Evolutionary conservation across 2,113 vertebrate species (phyloP).

Genomic region (Anser cygnoides): DNA sequence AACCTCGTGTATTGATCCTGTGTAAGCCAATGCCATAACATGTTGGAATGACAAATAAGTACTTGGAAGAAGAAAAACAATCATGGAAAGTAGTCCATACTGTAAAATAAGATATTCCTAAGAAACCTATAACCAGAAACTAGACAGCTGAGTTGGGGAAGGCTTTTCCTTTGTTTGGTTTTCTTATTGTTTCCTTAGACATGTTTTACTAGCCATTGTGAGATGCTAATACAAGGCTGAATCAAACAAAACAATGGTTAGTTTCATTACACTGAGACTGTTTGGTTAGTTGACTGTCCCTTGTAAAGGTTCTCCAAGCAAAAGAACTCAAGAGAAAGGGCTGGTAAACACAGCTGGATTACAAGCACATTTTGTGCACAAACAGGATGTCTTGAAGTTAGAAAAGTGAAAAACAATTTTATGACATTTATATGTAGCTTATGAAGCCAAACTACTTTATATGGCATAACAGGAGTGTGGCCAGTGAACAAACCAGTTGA

Average conservation of each 20-base stretch:
- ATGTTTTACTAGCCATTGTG: background rate
- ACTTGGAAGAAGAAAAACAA: background rate
- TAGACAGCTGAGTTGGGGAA: background rate
- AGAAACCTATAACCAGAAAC: background rate
- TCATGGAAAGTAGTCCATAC: background rate
- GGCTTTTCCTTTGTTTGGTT: background rate
- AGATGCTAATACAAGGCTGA: background rate
- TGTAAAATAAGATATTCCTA: background rate
- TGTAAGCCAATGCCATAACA: background rate
- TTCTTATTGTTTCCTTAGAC: background rate
- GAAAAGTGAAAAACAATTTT: background rate
- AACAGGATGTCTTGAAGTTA: background rate
- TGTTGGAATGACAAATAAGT: background rate
- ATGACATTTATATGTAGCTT: background rate
- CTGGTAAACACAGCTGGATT: background rate
- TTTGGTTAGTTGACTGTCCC: background rate
- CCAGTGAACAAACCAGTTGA: background rate
- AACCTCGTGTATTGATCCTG: background rate
- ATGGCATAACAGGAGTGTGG: background rate
- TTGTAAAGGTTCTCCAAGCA: background rate
- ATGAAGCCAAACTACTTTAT: background rate
- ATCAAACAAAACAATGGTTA: background rate
- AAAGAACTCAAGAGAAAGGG: background rate
- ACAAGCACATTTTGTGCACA: background rate
- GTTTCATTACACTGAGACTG: background rate